These are phyloP conservation scores for Trachemys scripta DNA, from an alignment of 2,113 vertebrate species.

Conservation along the genomic window DNA sequence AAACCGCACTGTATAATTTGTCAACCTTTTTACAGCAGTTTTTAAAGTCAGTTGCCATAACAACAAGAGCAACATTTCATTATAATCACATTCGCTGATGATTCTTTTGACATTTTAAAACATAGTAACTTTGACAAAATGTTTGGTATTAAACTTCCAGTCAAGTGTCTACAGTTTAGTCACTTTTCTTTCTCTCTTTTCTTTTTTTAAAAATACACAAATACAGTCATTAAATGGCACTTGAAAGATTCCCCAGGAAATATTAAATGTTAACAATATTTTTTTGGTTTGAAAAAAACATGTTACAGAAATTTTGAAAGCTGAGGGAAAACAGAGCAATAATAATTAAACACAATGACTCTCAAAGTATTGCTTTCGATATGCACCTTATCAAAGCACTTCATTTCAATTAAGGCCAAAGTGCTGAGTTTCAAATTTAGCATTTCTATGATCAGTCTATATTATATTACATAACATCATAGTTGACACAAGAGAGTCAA, in stretches of 20 bases:
- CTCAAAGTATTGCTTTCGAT: background rate
- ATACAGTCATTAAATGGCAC: background rate
- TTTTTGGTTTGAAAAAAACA: background rate
- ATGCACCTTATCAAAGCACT: background rate
- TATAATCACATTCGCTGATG: conserved; percentile 45
- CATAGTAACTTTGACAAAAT: conserved; percentile 54
- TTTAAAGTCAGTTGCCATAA: conserved; percentile 71
- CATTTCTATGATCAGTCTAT: background rate
- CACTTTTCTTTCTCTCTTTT: background rate
- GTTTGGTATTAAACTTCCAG: conserved; percentile 8
- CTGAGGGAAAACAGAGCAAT: background rate
- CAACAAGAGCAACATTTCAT: conserved; percentile 70
- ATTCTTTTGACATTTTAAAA: conserved; percentile 64
- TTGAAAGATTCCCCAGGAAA: conserved; percentile 9
- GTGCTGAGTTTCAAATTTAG: background rate
- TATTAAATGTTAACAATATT: conserved; percentile 20
- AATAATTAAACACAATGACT: background rate
- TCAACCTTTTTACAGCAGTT: conserved; percentile 39
- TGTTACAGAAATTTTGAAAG: background rate
- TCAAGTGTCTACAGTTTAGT: background rate
- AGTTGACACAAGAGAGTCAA: background rate
- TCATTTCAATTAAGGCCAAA: background rate
- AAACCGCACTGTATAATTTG: conserved; percentile 26
- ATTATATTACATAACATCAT: background rate
- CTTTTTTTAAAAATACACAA: background rate